Evolutionary conservation across 2,888 invertebrate species (phyloP).

Genomic region (Andrena fulva): DNA sequence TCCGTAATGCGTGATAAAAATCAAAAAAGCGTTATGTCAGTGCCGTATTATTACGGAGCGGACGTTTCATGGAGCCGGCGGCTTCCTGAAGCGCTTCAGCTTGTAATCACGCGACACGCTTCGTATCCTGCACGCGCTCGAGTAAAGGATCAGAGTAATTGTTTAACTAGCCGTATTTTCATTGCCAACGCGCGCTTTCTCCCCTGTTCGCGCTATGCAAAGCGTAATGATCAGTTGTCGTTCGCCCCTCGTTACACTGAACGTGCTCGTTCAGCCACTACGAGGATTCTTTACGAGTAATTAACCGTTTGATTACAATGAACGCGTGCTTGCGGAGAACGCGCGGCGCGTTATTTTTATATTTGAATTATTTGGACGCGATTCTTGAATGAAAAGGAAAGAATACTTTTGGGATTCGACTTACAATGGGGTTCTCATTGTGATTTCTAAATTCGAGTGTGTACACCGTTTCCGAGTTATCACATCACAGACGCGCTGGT

Average conservation of each 20-base stretch:
- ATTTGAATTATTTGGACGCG: not conserved
- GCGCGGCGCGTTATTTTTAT: too few species aligned
- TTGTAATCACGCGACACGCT: not conserved
- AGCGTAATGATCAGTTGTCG: slow-evolving; percentile 44
- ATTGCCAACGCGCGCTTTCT: slow-evolving; percentile 58
- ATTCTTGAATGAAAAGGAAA: not conserved
- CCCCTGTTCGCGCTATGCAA: slow-evolving; percentile 50
- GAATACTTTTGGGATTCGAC: not conserved
- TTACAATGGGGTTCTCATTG: slow-evolving; percentile 40
- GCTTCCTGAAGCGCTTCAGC: slow-evolving; percentile 2
- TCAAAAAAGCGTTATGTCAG: slow-evolving; percentile 45
- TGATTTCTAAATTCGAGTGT: not conserved
- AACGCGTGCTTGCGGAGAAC: too few species aligned
- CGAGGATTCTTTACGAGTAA: not conserved
- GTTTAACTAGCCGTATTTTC: slow-evolving; percentile 46
- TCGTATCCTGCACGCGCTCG: not conserved
- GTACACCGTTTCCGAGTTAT: not conserved
- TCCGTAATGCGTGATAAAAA: slow-evolving; percentile 34
- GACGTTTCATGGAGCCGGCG: not conserved
- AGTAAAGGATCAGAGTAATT: slow-evolving; percentile 34
- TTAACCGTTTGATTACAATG: not conserved
- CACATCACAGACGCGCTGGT: slow-evolving; percentile 46
- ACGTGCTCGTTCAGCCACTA: not conserved
- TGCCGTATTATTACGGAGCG: slow-evolving; percentile 15
- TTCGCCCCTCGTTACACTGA: slow-evolving; percentile 3